Base-by-base conservation (phyloP, 2,113 vertebrate species). In the Notarius lentiginosus region DNA sequence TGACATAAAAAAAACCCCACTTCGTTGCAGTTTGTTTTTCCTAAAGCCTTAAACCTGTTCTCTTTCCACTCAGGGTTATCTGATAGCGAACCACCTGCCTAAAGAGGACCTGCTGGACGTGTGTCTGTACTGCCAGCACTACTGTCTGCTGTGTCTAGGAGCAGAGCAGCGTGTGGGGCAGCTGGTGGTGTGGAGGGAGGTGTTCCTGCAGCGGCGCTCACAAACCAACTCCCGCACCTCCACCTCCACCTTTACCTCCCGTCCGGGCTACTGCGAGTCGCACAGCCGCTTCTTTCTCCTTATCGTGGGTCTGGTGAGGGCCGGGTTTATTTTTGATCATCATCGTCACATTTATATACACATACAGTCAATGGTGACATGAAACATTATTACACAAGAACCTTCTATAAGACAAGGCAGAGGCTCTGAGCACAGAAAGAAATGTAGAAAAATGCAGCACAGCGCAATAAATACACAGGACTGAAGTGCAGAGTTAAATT, bases 121-220 rank as follows among this genome's bases (percentile, higher is more conserved):
- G 83, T 96, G 96, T 72, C 91, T 95, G 53, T 99, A 99, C 85
- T 97, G 96, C 88, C 97, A 96, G 89, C 97, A 98, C 90, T 95
- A 97, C 88, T 95, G 97, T 79, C 95, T 99, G 72, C 94, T 99
- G 88, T 94, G 97, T 0, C 93, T 98, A 93, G 95, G 96, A 24
- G 95, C 96, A 0, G 96, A 96, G 86, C 96, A 96, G 90, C 95
- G 95, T 4, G 94, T 98, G 51, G 96, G 96, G 34, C 98, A 99
- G 92, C 90, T 99, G 88, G 96, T 99, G 89, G 93, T 99, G 87
- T 99, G 98, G 98, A 92, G 97, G 89, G 97, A 99, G 90, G 97
- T 99, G 34, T 99, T 99, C 89, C 97, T 96, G 1, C 94, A 87
- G 4, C 87, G 93, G 58, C 94, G 94, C 20, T 89, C 94, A 14